Evolutionary conservation across 2,113 vertebrate genomes (phyloP).

Genomic region (Nothobranchius furzeri): DNA sequence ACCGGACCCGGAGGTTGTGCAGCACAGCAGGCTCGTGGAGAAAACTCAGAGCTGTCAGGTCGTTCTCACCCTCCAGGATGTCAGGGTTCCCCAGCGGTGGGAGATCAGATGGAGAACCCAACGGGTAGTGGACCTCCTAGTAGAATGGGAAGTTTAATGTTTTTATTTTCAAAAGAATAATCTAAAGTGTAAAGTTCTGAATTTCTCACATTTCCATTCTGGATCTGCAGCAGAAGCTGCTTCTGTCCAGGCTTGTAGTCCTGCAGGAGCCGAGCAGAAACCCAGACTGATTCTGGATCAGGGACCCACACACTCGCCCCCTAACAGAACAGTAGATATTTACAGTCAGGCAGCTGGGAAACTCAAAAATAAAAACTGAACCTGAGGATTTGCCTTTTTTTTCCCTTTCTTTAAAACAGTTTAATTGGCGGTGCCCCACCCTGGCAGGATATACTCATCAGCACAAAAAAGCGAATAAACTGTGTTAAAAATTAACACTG

Average conservation of each 20-base stretch:
- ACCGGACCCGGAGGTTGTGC: conserved; percentile 81
- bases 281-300: conserved; percentile 78
- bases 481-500: conserved; percentile 81
- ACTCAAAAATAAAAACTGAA: background rate
- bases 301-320: conserved; percentile 82
- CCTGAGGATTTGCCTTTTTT: too few relatives aligned
- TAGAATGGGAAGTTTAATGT: background rate
- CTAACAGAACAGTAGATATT: conserved; percentile 52
- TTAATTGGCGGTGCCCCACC: conserved; percentile 27
- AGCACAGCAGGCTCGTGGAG: conserved; percentile 82
- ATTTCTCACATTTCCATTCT: conserved; percentile 73
- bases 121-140: conserved; percentile 65
- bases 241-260: conserved; percentile 70
- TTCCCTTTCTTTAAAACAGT: too few relatives aligned
- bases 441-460: conserved; percentile 64
- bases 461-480: conserved; percentile 74
- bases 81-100: conserved; percentile 81
- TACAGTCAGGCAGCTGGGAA: background rate
- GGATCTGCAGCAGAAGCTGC: conserved; percentile 68
- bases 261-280: conserved; percentile 72
- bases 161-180: background rate
- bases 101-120: conserved; percentile 58
- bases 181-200: background rate
- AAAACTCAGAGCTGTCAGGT: conserved; percentile 81
- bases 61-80: conserved; percentile 77